Percentiles rank a stretch among this genome's conserved stretches.
These are phyloP conservation scores for Hippocampus barbouri DNA, from an alignment of 2,113 vertebrate species.

Conservation along the genomic window DNA sequence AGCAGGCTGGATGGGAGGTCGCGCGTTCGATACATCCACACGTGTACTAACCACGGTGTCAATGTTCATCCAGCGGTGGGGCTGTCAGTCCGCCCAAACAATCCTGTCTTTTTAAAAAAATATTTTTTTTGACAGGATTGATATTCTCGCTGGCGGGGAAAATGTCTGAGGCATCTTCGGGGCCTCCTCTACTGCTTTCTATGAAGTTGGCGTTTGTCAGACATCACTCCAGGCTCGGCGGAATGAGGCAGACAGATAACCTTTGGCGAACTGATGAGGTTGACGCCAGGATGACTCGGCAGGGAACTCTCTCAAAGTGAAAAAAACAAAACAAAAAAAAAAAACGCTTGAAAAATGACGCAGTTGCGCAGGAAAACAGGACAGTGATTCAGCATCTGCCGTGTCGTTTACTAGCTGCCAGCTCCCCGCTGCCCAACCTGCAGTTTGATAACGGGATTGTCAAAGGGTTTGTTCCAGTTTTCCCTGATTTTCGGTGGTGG, in stretches of 20 bases:
- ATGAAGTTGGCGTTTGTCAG: slow-evolving; percentile 11
- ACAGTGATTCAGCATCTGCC: neutral
- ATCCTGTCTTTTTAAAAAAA: neutral
- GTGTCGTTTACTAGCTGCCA: neutral
- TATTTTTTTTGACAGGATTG: slow-evolving; percentile 41
- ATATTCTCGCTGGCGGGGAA: slow-evolving; percentile 45
- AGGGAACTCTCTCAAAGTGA: neutral
- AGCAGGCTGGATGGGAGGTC: neutral
- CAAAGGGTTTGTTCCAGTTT: too few relatives aligned
- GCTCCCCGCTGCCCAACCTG: neutral
- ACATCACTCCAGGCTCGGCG: slow-evolving; percentile 19
- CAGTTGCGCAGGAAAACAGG: neutral
- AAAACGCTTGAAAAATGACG: neutral
- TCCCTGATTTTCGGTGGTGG: neutral
- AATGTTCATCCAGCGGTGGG: slow-evolving; percentile 31
- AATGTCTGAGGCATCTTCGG: slow-evolving; percentile 12
- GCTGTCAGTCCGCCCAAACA: slow-evolving; percentile 15
- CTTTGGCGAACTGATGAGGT: slow-evolving; percentile 43
- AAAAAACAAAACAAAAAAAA: too few relatives aligned
- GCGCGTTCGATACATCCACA: neutral
- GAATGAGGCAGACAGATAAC: slow-evolving; percentile 42
- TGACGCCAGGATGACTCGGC: slow-evolving; percentile 29
- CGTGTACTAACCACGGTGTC: neutral
- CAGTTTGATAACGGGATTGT: neutral
- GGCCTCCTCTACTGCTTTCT: slow-evolving; percentile 7